Base-by-base conservation (phyloP, 2,113 vertebrate species). In the Lanius collurio region DNA sequence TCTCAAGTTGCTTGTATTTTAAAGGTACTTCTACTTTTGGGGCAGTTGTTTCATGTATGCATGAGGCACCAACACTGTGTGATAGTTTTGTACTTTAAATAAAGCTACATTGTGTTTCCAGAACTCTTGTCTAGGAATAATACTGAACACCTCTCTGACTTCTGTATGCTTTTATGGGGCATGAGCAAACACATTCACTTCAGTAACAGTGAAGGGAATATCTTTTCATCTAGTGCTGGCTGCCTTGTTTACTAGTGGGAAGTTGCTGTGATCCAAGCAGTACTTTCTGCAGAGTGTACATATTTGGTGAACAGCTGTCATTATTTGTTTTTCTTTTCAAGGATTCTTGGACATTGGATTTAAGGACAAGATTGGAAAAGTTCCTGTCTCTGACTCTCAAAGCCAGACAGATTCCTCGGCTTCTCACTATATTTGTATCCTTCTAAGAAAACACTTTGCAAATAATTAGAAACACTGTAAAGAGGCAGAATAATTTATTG, bases 391-490 rank as follows among this genome's bases (percentile, higher is more conserved):
- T 97, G 60, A 98, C 98, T 67, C 97, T 99, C 80, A 99, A 98
- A 97, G 97, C 97, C 39, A 98, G 93, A 60, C 98, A 96, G 93
- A 97, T 94, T 3, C 99, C 99, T 12, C 98, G 97, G 90, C 98
- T 99, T 88, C 96, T 99, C 59, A 97, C 95, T 76, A 97, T 99
- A 97, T 99, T 98, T 94, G 99, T 99, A 99, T 99, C 99, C 99
- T 99, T 99, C 95, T 33, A 21, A 88, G 64, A 64, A 84, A n/a
- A 89, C 13, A 35, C 30, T 92, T 28, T 15, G n/a, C 84, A 90
- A 74, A 57, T 84, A 10, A 59, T 41, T 39, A 46, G 55, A 64
- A 50, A 42, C 76, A 56, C 15, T 50, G 3, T 73, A 59, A 75
- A 53, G 53, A 39, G 56, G 27, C 21, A 35, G 20, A 59, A 20